Conservation (phyloP, 2,888 invertebrate species). For the Drosophila multiciliata region DNA sequence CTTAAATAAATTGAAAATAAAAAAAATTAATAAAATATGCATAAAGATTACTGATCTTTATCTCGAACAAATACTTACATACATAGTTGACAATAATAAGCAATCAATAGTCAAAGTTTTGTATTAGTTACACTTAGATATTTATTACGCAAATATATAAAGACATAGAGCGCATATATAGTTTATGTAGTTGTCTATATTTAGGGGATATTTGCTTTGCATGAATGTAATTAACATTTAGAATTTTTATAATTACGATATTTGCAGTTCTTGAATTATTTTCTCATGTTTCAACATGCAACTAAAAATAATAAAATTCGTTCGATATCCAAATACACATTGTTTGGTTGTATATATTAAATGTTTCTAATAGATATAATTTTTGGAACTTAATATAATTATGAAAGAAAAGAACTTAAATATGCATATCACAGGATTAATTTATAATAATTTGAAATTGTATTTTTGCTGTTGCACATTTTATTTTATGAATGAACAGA, state of each 20-base stretch:
- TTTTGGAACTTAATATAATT: constrained; percentile 18
- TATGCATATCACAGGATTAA: constrained; percentile 70
- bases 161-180: constrained; percentile 14
- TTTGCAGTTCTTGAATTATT: constrained; percentile 18
- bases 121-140: constrained; percentile 37
- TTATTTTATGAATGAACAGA: neutral
- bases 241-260: constrained; percentile 26
- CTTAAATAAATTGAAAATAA: too few relatives aligned
- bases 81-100: neutral
- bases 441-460: constrained; percentile 41
- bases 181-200: constrained; percentile 28
- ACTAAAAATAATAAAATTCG: constrained; percentile 52
- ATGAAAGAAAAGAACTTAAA: constrained; percentile 52
- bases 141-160: constrained; percentile 57
- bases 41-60: neutral
- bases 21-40: neutral
- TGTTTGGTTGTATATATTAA: constrained; percentile 1
- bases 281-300: constrained; percentile 16
- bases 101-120: neutral
- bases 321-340: constrained; percentile 32
- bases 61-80: neutral
- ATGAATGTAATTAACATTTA: constrained; percentile 32
- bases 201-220: constrained; percentile 57
- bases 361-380: constrained; percentile 20
- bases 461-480: constrained; percentile 9